Base-by-base conservation (phyloP, 2,888 invertebrate species). In the Lamproptera curius region DNA sequence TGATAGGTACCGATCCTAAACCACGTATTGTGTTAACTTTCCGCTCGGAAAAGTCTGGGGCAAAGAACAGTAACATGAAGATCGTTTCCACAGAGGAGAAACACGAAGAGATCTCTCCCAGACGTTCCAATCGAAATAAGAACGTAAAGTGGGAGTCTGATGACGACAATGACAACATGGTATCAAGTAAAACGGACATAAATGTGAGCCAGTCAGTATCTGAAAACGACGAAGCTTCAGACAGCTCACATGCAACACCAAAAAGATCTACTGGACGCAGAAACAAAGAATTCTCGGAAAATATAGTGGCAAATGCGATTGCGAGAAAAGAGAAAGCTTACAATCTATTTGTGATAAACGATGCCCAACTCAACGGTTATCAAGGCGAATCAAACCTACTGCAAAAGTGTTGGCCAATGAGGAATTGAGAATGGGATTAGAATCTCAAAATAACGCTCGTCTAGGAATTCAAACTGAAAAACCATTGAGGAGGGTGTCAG, bases 261-360 rank as follows among this genome's bases (percentile, higher is more conserved):
- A 93, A 93, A 69, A 86, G 93, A 14, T 91, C 91, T 0, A 90
- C 91, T 0, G 87, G 92, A 42, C 86, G 92, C 28, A 80, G 91
- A 38, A 91, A 91, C 56, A 92, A 91, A 63, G 92, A 92, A 58
- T 88, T 79, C 35, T 76, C 75, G 11, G 90, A 91, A 53, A 92
- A 92, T 40, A 89, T 93, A 20, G 71, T 94, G 15, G 92, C 93
- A 53, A 91, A 90, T 71, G 93, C 93, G 8, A 93, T 93, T 60
- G 92, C 92, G 0, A 85, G 92, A 10, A 93, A 93, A 66, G 92
- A 93, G 67, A 93, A 93, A 58, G 91, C 91, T 0, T 92, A 91
- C 59, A 89, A 89, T 65, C 81, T 2, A 63, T 57, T 35, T n/a
- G n/a, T n/a, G n/a, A n/a, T n/a, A n/a, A n/a, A n/a, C 73, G 82